Evolutionary conservation across 2,797 vertebrate species (phyloP), one percentile per base, ranked within the genome.

Genomic region (Lagocephalus sceleratus): DNA sequence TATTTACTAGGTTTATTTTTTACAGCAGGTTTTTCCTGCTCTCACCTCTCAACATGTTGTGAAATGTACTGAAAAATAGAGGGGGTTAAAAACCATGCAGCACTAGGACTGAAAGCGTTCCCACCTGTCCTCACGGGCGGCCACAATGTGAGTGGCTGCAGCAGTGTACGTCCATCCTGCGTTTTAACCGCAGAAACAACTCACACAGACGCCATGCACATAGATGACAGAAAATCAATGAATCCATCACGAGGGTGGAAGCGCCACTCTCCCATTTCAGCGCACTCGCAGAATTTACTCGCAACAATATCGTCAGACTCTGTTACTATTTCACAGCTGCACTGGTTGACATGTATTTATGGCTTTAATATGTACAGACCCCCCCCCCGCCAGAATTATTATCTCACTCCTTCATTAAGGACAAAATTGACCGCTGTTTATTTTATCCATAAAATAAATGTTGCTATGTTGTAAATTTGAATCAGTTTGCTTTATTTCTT

Each of bases 71-170:
- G 32, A 25, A 7, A 25, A 25, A 25, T n/a, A n/a, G n/a, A 29
- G 26, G 26, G 26, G 26, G 26, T 2, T 9, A 29, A 29, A 29
- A 7, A 29, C 8, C 26, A 29, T 29, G 26, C 32, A 58, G 53
- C 1, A 47, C n/a, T 11, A 52, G 26, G 9, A 7, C 2, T 25
- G 73, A 50, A 66, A 73, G 58, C 76, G 74, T 69, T 81, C 70
- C 73, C 69, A 85, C 76, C 63, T 69, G 71, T 67, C 44, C 49
- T 60, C 43, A 51, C 40, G 65, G 38, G 63, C 67, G 53, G 70
- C 73, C 59, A 11, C 51, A 79, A 2, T 62, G 61, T 0, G 11
- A 79, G 71, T 65, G 63, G 65, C 72, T 66, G 57, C 44, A 8
- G 23, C 19, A 51, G 23, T 40, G 52, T 17, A 29, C 32, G 8